Conservation (phyloP, 2,888 invertebrate species). For the Monoplex corrugatus region DNA sequence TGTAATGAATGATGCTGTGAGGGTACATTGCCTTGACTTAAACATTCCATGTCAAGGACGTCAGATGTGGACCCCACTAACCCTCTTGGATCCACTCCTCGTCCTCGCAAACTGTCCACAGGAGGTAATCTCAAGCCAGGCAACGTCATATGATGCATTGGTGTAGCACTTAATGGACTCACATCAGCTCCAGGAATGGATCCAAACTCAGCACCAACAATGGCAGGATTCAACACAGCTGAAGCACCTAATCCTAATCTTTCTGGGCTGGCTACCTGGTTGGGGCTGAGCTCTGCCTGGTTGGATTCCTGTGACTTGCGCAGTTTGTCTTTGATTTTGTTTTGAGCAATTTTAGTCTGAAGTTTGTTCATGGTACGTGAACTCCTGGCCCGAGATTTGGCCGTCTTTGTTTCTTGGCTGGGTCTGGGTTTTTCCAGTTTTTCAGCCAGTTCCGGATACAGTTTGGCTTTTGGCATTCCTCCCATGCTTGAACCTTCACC, state of each 20-base stretch:
- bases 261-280: constrained; percentile 57
- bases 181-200: constrained; percentile 6
- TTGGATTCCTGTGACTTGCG: constrained; percentile 60
- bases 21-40: neutral
- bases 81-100: neutral
- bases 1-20: constrained; percentile 14
- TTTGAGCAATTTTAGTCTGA: constrained; percentile 82
- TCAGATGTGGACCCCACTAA: neutral
- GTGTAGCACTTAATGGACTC: neutral
- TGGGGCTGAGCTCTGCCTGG: constrained; percentile 59
- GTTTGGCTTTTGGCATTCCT: constrained; percentile 73
- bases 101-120: neutral
- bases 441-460: constrained; percentile 80
- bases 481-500: neutral
- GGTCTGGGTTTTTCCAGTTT: constrained; percentile 77
- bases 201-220: constrained; percentile 37
- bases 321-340: constrained; percentile 81
- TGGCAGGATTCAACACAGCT: constrained; percentile 13
- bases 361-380: constrained; percentile 81
- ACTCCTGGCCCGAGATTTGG: constrained; percentile 62
- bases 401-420: constrained; percentile 65
- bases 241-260: constrained; percentile 11
- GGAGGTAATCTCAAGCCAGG: constrained; percentile 27
- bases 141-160: constrained; percentile 27
- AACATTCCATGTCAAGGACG: neutral